Base-by-base conservation (phyloP, 23 tunicate species). In the Halocynthia aurantium region DNA sequence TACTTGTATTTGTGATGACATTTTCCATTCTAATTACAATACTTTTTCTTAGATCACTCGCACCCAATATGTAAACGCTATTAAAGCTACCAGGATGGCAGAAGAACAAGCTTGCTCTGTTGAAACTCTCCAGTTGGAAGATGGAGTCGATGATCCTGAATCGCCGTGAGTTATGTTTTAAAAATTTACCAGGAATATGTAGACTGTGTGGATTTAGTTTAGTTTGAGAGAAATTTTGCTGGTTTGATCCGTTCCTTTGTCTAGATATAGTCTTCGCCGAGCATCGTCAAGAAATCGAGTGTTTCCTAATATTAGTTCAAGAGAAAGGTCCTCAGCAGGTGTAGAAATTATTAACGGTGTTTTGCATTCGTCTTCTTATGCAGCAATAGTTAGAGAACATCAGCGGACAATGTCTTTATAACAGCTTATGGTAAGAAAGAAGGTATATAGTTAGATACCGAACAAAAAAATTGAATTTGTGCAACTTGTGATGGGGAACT, bases 31-130 rank as follows among this genome's bases (percentile, higher is more conserved):
- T 15, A 60, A 15, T 60, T 60, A 0, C 2, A 15, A 68, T 22
- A 68, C 49, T 2, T 17, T 68, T 10, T 61, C 71, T 0, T 80
- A 92, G 98, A 82, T 92, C 60, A 76, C 85, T 8, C 68, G 82
- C 7, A 78, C 78, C 50, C 98, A 92, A 70, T 92, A 82, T 61
- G 51, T 73, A 9, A 82, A 92, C 69, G 92, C 92, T 6, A 60
- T 92, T 61, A 67, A 84, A 12, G 88, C 98, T 8, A 86, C 91
- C 51, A 79, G 79, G 22, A 92, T 92, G 98, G 74, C 98, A 44
- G 86, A 66, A 50, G 86, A 76, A 17, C 86, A 80, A 17, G 52
- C 44, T 13, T 49, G n/a, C 15, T 68, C 76, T 53, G 13, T 53
- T 0, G 83, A 80, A 75, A 15, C 70, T 20, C 19, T 65, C 4